Percentiles rank a stretch among this genome's conserved stretches.
Evolutionary conservation across 92 coral and sea anemone genomes (phyloP).

Genomic region (Siderastrea siderea): DNA sequence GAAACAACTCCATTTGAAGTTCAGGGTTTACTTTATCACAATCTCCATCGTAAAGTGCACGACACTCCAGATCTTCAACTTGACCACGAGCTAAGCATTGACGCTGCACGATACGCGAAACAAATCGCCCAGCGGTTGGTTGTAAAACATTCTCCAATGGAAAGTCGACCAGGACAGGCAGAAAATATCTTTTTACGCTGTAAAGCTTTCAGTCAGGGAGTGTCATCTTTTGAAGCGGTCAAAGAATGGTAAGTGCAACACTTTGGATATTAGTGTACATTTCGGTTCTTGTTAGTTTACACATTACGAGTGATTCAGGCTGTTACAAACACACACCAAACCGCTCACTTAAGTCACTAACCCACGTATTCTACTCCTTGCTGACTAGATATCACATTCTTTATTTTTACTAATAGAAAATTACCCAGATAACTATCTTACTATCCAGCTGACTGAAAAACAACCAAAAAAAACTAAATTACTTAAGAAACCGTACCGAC

Average conservation of each 20-base stretch:
- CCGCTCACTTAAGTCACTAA: no score
- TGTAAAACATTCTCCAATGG: constrained; percentile 61
- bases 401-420: no score
- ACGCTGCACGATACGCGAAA: constrained; percentile 68
- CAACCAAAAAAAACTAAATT: no score
- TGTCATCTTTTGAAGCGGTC: constrained; percentile 84
- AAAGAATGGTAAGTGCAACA: constrained; percentile 74
- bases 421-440: no score
- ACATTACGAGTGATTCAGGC: not conserved
- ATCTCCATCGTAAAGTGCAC: constrained; percentile 83
- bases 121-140: constrained; percentile 49
- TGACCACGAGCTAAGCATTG: constrained; percentile 77
- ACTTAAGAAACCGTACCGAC: no score
- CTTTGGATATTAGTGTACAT: not conserved
- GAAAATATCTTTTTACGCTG: constrained; percentile 93
- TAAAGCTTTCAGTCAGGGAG: constrained; percentile 77
- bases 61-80: constrained; percentile 54
- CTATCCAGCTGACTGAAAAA: no score
- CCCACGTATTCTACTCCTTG: no score
- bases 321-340: no score
- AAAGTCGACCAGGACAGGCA: constrained; percentile 71
- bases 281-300: no score
- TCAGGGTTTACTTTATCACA: constrained; percentile 79
- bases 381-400: no score
- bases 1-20: constrained; percentile 79